phyloP scores from a whole-genome alignment of 2,113 vertebrate species.

The Hymenochirus boettgeri region DNA sequence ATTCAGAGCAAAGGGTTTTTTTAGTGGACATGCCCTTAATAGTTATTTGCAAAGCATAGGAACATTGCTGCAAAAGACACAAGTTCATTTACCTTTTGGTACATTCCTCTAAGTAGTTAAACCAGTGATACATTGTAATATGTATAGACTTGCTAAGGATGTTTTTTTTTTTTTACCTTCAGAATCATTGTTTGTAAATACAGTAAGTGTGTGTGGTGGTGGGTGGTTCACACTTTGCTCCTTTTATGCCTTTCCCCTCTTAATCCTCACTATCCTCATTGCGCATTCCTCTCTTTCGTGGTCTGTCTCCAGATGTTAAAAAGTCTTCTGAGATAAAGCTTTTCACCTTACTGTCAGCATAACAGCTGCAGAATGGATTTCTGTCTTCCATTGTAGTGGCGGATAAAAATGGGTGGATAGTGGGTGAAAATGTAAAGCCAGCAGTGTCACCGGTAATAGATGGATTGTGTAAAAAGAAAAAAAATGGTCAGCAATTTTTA shows the following conservation, averaged over 20 bases:
- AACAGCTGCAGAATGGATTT: conserved; percentile 37
- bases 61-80: too few relatives aligned
- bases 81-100: too few relatives aligned
- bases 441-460: conserved; percentile 38
- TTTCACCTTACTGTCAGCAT: conserved; percentile 20
- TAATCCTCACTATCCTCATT: not conserved
- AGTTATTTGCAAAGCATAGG: too few relatives aligned
- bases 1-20: too few relatives aligned
- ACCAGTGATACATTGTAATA: too few relatives aligned
- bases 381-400: conserved; percentile 29
- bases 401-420: conserved; percentile 15
- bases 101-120: too few relatives aligned
- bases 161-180: too few relatives aligned
- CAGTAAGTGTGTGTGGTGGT: too few relatives aligned
- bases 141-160: too few relatives aligned
- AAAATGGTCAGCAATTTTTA: conserved; percentile 30
- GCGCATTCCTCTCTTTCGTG: not conserved
- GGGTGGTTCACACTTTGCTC: not conserved
- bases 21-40: too few relatives aligned
- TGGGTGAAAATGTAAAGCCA: conserved; percentile 24
- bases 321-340: conserved; percentile 24
- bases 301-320: conserved; percentile 28
- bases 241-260: too few relatives aligned
- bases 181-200: too few relatives aligned
- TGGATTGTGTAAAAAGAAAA: conserved; percentile 33